Base-by-base conservation (phyloP, 1,140 invertebrate species). In the Micrasema longulum region DNA sequence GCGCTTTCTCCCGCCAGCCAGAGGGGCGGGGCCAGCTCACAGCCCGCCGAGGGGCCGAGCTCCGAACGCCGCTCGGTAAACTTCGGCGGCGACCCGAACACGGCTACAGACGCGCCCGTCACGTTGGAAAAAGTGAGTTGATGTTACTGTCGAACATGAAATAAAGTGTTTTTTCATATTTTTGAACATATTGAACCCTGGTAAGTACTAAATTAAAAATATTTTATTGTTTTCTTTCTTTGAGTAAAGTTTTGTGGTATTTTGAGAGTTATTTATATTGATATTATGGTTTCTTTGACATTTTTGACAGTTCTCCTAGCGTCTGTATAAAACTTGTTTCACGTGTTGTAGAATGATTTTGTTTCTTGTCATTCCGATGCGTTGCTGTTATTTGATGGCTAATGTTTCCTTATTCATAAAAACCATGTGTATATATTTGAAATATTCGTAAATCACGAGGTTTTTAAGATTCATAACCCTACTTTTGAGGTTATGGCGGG, bases 241-340 rank as follows among this genome's bases (percentile, higher is more conserved):
- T 63, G n/a, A 5, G 20, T 43, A 60, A 22, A 38, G 26, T 31
- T 31, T 2, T 31, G 26, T 31, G 2, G 7, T 7, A 7, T 31
- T 31, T 7, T 31, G 26, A 4, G 2, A 4, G 2, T 2, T 31
- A 31, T 31, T 31, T 31, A 11, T 18, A 48, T 18, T 2, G 47
- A 1, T 10, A 20, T 48, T 18, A 18, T 31, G 11, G 1, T 53
- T 36, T 38, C 1, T 38, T 20, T 6, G 7, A 14, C 45, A 20
- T 41, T 23, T 69, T 69, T 70, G 68, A 70, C 68, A 70, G 68
- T 70, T 70, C 68, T 64, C 47, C 68, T 22, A 31, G 68, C 68
- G 68, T 70, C 68, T 70, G 68, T 70, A 70, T 52, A 52, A 64
- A 64, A 63, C 22, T 23, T 16, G 11, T 22, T 11, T 22, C 57